Evolutionary conservation across 2,797 vertebrate genomes (phyloP).

Genomic region (Intellagama lesueurii): DNA sequence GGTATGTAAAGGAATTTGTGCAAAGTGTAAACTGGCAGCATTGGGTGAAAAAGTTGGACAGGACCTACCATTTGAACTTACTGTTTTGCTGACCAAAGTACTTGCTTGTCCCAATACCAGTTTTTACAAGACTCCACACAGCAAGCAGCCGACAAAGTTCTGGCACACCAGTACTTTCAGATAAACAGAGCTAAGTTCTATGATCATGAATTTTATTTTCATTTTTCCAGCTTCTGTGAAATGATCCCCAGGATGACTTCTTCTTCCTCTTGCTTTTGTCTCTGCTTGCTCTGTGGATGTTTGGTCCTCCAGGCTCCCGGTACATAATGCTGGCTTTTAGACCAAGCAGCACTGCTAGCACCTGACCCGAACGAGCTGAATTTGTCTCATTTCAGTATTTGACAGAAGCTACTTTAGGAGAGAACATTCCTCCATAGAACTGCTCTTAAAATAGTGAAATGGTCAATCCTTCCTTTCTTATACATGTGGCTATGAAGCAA

Average conservation of each 20-base stretch:
- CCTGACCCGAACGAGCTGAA: too few relatives aligned
- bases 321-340: background rate
- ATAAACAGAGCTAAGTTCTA: conserved; percentile 12
- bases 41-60: background rate
- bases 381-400: too few relatives aligned
- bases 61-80: background rate
- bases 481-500: too few relatives aligned
- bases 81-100: background rate
- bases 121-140: background rate
- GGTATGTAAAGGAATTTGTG: conserved; percentile 18
- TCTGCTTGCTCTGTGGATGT: background rate
- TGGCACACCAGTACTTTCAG: conserved; percentile 40
- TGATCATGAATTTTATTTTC: background rate
- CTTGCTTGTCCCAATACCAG: fast-evolving
- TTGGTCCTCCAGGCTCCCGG: background rate
- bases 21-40: background rate
- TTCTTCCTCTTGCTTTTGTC: background rate
- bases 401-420: too few relatives aligned
- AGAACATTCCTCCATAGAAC: too few relatives aligned
- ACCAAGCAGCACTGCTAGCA: too few relatives aligned
- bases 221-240: background rate
- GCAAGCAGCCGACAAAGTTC: conserved; percentile 2
- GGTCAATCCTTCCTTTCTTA: too few relatives aligned
- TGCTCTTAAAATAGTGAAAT: too few relatives aligned
- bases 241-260: conserved; percentile 12